phyloP scores from a whole-genome alignment of 2,113 vertebrate genomes.

The Rhegmatorhina hoffmannsi region DNA sequence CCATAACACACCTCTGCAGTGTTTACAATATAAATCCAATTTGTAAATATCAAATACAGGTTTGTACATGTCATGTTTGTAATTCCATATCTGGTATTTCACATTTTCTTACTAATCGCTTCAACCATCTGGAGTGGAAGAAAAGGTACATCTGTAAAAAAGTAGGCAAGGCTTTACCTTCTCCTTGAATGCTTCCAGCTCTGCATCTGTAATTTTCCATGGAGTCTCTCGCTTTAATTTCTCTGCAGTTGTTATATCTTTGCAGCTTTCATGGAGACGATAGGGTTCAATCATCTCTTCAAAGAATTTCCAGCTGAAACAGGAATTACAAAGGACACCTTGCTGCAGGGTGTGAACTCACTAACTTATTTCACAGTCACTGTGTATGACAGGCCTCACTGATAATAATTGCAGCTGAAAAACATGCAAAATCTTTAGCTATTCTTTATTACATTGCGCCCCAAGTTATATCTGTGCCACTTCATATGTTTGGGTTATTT shows the following conservation, averaged over 20 bases:
- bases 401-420: conserved; percentile 49
- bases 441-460: not conserved
- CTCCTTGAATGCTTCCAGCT: conserved; percentile 88
- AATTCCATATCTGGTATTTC: not conserved
- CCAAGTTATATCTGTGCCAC: not conserved
- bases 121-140: conserved; percentile 30
- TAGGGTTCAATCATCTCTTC: conserved; percentile 96
- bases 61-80: not conserved
- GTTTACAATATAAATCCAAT: not conserved
- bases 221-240: conserved; percentile 85
- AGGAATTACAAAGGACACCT: conserved; percentile 70
- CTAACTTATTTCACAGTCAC: conserved; percentile 58
- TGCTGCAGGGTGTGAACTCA: conserved; percentile 66
- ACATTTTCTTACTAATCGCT: conserved; percentile 13
- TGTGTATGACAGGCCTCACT: not conserved
- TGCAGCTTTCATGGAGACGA: conserved; percentile 87
- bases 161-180: conserved; percentile 81
- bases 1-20: not conserved
- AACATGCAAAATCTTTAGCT: conserved; percentile 43
- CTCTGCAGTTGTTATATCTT: conserved; percentile 83
- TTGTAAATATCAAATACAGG: not conserved
- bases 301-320: conserved; percentile 89
- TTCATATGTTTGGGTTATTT: not conserved
- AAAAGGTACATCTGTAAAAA: not conserved
- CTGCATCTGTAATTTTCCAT: conserved; percentile 95